Evolutionary conservation across 2,888 invertebrate genomes (phyloP).

Genomic region (Chydorus sphaericus): DNA sequence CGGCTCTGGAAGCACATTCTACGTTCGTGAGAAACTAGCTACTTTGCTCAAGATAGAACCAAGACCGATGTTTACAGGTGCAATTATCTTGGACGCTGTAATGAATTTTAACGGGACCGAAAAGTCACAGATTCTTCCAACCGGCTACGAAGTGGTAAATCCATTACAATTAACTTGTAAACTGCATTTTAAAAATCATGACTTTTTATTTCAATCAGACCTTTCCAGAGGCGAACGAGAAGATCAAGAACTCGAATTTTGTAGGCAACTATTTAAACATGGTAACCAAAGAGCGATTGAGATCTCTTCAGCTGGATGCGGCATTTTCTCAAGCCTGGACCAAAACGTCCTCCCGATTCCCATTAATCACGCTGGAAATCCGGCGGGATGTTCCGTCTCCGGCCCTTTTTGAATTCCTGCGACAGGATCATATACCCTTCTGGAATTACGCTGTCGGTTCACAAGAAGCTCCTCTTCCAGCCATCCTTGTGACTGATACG

Average conservation of each 20-base stretch:
- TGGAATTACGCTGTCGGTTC: conserved; percentile 21
- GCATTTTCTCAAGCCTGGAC: conserved; percentile 17
- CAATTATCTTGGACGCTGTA: conserved; percentile 23
- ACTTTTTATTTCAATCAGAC: conserved; percentile 14
- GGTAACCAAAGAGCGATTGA: conserved; percentile 20
- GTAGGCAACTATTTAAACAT: conserved; percentile 23
- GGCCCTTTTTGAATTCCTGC: conserved; percentile 21
- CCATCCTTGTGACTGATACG: conserved; percentile 23
- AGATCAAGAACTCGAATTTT: conserved; percentile 13
- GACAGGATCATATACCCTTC: conserved; percentile 23
- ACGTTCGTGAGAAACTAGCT: conserved; percentile 11
- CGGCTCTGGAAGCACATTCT: conserved; percentile 9
- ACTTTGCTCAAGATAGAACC: conserved; percentile 4
- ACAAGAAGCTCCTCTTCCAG: conserved; percentile 17
- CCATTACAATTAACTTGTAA: background rate
- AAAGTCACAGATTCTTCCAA: conserved; percentile 14
- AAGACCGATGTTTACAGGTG: conserved; percentile 20
- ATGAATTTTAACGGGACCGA: conserved; percentile 20
- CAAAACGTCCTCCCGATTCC: conserved; percentile 9
- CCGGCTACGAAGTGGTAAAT: conserved; percentile 17
- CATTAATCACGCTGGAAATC: conserved; percentile 17
- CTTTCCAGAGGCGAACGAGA: conserved; percentile 18
- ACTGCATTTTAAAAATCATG: background rate
- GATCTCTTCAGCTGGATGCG: conserved; percentile 18
- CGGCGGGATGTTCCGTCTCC: background rate